phyloP scores from a whole-genome alignment of 2,113 vertebrate genomes.

The Lamprologus speciosus region DNA sequence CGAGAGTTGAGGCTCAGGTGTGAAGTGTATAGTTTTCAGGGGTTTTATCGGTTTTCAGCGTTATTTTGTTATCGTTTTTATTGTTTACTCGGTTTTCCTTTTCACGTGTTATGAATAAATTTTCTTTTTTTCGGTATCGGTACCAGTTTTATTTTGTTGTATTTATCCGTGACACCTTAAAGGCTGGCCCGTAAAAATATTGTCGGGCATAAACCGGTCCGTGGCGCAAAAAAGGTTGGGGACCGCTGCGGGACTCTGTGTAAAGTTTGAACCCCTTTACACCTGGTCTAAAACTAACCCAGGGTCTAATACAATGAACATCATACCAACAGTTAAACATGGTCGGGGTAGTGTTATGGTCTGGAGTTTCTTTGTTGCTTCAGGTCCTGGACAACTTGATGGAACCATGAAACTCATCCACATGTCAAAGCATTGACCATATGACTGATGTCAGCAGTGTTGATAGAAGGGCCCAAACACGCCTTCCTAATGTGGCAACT shows the following conservation, averaged over 20 bases:
- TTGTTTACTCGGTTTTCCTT: no score
- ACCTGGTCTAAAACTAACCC: background rate
- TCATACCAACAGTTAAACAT: background rate
- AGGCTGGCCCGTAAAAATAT: no score
- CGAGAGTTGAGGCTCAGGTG: no score
- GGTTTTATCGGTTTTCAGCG: accelerated
- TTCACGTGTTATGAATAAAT: no score
- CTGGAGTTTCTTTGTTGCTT: background rate
- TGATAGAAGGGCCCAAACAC: background rate
- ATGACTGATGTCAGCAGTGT: background rate
- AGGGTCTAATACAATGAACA: background rate
- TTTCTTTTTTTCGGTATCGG: no score
- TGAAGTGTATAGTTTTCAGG: no score
- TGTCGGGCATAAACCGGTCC: no score
- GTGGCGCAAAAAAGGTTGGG: no score
- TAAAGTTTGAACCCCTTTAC: background rate
- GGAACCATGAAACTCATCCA: background rate
- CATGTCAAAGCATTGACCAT: background rate
- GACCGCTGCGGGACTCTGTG: background rate
- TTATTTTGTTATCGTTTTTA: no score
- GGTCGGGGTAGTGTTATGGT: accelerated
- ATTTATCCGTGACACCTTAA: accelerated
- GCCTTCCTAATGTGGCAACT: background rate
- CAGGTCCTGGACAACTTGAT: background rate
- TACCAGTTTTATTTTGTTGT: no score